Evolutionary conservation across 1,140 invertebrate genomes (phyloP), one percentile per base, ranked within the genome.

Genomic region (Phthorimaea operculella): DNA sequence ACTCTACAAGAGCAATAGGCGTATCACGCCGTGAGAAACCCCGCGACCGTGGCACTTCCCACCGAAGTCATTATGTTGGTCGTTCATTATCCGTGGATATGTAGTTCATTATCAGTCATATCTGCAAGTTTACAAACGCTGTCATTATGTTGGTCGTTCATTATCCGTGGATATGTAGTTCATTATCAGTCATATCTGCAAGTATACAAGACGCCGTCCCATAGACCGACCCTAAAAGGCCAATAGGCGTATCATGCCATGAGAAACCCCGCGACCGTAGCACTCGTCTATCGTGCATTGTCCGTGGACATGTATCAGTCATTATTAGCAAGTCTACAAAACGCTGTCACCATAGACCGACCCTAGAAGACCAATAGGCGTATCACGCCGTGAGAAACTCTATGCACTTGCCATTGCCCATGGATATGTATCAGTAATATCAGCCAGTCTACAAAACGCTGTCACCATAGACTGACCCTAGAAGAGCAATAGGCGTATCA

Each of bases 21-120:
- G 6, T 34, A 44, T 49, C 15, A 28, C 49, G 49, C 49, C 65
- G 66, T 68, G 66, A 64, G 66, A 68, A 68, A 54, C 16, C 17
- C 28, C 56, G 53, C 59, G 67, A 62, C 67, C 67, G 49, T 70
- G 67, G 59, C 62, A 64, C 62, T 64, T 62, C 64, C 62, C 62
- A 69, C 64, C 58, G 60, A 28, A 47, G 39, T 56, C 56, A 66
- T 66, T 66, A 66, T 39, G n/a, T 51, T 51, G 42, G 56, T 54
- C 54, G 52, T 64, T 54, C 57, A 66, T 69, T 69, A 61, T 69
- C 16, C 9, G 44, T 47, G 12, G 11, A 9, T 47, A 47, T 4
- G 44, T 47, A n/a, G n/a, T n/a, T n/a, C n/a, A n/a, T n/a, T 51
- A n/a, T n/a, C n/a, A n/a, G n/a, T n/a, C n/a, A n/a, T n/a, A n/a